Conservation (phyloP, 1,140 invertebrate species). For the Gonioctena quinquepunctata region DNA sequence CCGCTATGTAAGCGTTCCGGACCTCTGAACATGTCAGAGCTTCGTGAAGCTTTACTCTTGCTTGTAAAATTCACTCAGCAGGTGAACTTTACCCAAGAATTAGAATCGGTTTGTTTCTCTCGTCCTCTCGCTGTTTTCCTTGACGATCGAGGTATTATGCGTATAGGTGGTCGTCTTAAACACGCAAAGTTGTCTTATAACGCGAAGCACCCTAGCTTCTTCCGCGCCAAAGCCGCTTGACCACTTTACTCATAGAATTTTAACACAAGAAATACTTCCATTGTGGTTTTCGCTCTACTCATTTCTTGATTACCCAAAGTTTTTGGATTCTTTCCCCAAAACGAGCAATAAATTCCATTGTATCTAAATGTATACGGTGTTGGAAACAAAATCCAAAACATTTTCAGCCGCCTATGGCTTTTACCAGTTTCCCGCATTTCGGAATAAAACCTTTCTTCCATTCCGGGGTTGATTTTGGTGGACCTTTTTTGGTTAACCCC, state of each 20-base stretch:
- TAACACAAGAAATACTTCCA: too few species aligned
- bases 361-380: not conserved
- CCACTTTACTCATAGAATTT: not conserved
- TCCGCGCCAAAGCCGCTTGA: not conserved
- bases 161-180: too few species aligned
- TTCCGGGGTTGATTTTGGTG: too few species aligned
- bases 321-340: not conserved
- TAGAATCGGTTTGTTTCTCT: not conserved
- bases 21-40: not conserved
- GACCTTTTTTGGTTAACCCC: not conserved
- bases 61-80: not conserved
- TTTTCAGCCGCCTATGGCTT: not conserved
- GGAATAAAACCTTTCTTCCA: not conserved
- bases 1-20: not conserved
- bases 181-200: too few species aligned
- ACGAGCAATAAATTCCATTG: not conserved
- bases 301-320: not conserved
- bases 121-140: not conserved
- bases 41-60: not conserved
- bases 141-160: too few species aligned
- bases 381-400: not conserved
- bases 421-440: not conserved
- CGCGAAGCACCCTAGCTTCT: too few species aligned
- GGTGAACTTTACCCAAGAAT: not conserved
- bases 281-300: too few species aligned